Conservation (phyloP, 2,888 invertebrate species). For the Cybosia mesomella region DNA sequence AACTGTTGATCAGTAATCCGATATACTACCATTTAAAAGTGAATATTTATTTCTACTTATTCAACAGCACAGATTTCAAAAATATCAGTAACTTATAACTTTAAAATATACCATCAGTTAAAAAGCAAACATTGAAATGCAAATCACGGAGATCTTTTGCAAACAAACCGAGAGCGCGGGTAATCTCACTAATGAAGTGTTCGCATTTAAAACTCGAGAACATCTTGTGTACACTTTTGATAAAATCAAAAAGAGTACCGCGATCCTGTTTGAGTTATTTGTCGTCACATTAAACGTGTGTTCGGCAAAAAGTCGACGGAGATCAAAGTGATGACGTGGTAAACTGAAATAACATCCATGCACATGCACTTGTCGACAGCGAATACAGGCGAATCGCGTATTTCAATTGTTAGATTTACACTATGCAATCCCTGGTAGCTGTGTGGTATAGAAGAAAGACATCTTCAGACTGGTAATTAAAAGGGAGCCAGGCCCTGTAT, state of each 20-base stretch:
- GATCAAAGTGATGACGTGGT: constrained; percentile 83
- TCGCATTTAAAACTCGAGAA: constrained; percentile 75
- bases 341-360: constrained; percentile 78
- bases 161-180: constrained; percentile 61
- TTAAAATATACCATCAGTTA: constrained; percentile 41
- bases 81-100: constrained; percentile 31
- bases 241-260: constrained; percentile 79
- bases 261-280: constrained; percentile 83
- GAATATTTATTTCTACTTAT: constrained; percentile 18
- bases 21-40: constrained; percentile 21
- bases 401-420: constrained; percentile 47
- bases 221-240: constrained; percentile 69
- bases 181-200: constrained; percentile 83
- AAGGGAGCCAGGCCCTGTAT: constrained; percentile 16
- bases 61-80: constrained; percentile 25
- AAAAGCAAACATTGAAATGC: constrained; percentile 62
- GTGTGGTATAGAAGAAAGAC: constrained; percentile 13
- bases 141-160: constrained; percentile 58
- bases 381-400: constrained; percentile 37
- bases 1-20: constrained; percentile 30
- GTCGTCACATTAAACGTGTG: constrained; percentile 85
- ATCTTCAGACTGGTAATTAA: constrained; percentile 27
- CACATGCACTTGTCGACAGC: constrained; percentile 65
- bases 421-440: constrained; percentile 16
- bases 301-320: constrained; percentile 79